A percentile compares a stretch with the other conserved stretches of the same genome.
These are phyloP conservation scores for Elgonia sp. DNA, from an alignment of 2,888 invertebrate genomes.

Conservation along the genomic window DNA sequence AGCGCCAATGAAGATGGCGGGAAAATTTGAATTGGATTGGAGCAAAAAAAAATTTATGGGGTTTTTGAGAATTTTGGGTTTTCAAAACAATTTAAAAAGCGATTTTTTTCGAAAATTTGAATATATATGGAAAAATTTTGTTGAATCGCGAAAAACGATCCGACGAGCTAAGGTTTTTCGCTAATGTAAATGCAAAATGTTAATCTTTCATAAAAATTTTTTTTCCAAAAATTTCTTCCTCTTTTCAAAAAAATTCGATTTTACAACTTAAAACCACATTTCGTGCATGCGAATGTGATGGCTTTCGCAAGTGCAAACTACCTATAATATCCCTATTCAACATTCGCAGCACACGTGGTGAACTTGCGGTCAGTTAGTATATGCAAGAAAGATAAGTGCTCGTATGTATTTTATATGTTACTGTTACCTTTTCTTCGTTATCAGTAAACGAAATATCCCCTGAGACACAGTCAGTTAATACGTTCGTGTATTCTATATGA, in stretches of 20 bases:
- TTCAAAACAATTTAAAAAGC: too few species aligned
- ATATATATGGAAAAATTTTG: too few species aligned
- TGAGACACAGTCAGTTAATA: conserved; percentile 36
- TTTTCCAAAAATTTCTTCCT: conserved; percentile 1
- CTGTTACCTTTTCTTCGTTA: conserved; percentile 59
- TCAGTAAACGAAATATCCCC: conserved; percentile 65
- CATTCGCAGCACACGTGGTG: conserved; percentile 60
- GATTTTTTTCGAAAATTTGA: too few species aligned
- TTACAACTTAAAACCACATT: conserved; percentile 45
- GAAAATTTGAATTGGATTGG: not conserved
- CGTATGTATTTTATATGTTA: conserved; percentile 64
- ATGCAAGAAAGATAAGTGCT: conserved; percentile 50
- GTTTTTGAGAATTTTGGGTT: too few species aligned
- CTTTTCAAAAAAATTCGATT: conserved; percentile 3
- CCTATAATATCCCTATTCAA: conserved; percentile 78
- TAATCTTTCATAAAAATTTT: too few species aligned
- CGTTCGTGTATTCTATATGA: conserved; percentile 43
- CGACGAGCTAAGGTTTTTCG: too few species aligned
- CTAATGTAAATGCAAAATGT: too few species aligned
- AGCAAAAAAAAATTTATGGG: too few species aligned
- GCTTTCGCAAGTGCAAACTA: conserved; percentile 75
- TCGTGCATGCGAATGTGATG: conserved; percentile 72
- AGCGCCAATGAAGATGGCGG: not conserved
- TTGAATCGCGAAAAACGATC: too few species aligned
- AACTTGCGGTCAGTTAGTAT: conserved; percentile 55